Evolutionary conservation across 2,113 vertebrate species (phyloP), one percentile per base, ranked within the genome.

Genomic region (Pipa parva): DNA sequence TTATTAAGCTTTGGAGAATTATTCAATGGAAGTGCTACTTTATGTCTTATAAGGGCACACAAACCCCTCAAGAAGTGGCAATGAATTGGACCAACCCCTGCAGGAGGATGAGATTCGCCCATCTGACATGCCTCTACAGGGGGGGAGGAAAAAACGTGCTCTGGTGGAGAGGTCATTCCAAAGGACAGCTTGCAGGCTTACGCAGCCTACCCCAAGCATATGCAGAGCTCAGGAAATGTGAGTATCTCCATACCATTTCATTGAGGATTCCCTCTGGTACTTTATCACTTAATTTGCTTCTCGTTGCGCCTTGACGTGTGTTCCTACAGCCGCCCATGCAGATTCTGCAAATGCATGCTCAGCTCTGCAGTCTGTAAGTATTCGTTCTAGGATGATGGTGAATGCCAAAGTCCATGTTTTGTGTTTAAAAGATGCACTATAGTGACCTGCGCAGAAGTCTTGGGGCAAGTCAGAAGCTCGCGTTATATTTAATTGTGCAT

Each of bases 141-240:
- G 37, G 21, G 42, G 42, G 25, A 4, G 24, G 20, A 21, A 11
- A 22, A 50, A 15, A 33, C 54, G 37, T 46, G 26, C 26, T 13
- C 25, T 24, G 52, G 24, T 22, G 33, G 52, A 48, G 36, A 49
- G 63, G 63, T 66, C 63, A 66, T 25, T 36, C 20, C 42, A 36
- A 27, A 67, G 63, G 63, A 67, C 63, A 36, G 54, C 25, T 11
- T 48, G 26, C 18, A 12, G 17, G 24, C 33, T 28, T n/a, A 17
- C 26, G 10, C 37, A 46, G 39, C 59, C 25, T 42, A 61, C 58
- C 58, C 45, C 13, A n/a, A 29, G 26, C 39, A 5, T 10, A 27
- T 2, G 25, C 39, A 61, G 50, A 20, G 20, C 28, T 24, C 11
- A 18, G n/a, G 26, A n/a, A 46, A 28, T 15, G 54, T 58, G 54